Evolutionary conservation across 2,888 invertebrate genomes (phyloP), one percentile per base, ranked within the genome.

Genomic region (Lasius fuliginosus): DNA sequence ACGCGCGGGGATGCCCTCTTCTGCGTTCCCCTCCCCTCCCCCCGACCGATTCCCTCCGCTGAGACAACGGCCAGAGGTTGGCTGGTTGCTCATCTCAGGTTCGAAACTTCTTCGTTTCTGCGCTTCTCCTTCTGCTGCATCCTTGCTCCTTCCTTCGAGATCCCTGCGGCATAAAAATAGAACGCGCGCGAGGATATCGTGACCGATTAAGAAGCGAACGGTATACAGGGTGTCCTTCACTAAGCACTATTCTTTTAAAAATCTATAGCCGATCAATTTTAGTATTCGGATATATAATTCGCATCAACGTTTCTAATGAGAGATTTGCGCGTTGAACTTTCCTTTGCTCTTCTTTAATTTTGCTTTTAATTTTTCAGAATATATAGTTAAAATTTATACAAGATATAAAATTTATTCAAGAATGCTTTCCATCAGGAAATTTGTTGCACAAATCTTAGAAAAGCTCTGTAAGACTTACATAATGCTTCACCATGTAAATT

Each of bases 91-190:
- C 42, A 36, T 76, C 46, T 82, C 76, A 18, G 69, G 56, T 56
- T 27, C 69, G 58, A 40, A 40, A 18, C 49, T 53, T 53, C n/a
- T 53, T n/a, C 53, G 18, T 23, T 5, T 27, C 56, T 65, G 27
- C 18, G 18, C 30, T 40, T 62, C 82, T 36, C 8, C 23, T 42
- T 23, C 53, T 18, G 40, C 49, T 23, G 62, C 62, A 67, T 81
- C 74, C 60, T 81, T 36, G 42, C 36, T 74, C n/a, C 62, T 81
- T 81, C 74, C 23, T 49, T 49, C 74, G 58, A 53, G n/a, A 68
- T 81, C 74, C 33, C 46, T 30, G 36, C 60, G 79, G 3, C 79
- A 33, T 62, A 60, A 71, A 60, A 81, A 74, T 81, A 76, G 76
- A 76, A 65, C 36, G 67, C 53, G 65, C 15, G 75, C 46, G 49